A percentile compares a stretch with the other conserved stretches of the same genome.
Conservation (phyloP, 2,888 invertebrate genomes). For the Meiosimyza platycephala region DNA sequence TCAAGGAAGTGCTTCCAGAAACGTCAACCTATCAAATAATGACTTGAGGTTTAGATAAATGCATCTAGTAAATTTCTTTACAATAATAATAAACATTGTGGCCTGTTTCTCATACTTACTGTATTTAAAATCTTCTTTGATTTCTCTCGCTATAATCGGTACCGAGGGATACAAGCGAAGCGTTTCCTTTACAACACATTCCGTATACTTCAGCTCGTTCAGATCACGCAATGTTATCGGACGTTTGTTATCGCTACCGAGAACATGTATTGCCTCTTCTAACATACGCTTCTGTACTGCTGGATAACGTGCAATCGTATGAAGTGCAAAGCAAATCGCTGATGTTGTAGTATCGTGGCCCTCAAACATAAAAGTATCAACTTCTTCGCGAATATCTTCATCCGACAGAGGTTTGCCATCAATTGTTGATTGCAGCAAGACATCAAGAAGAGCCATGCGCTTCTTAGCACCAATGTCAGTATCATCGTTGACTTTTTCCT, state of each 20-base stretch:
- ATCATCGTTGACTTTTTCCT: constrained; percentile 42
- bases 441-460: constrained; percentile 75
- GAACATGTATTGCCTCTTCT: constrained; percentile 53
- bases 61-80: too few relatives aligned
- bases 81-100: too few relatives aligned
- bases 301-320: constrained; percentile 55
- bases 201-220: constrained; percentile 44
- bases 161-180: constrained; percentile 75
- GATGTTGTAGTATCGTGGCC: constrained; percentile 64
- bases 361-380: constrained; percentile 80
- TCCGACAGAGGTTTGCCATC: constrained; percentile 71
- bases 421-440: constrained; percentile 71
- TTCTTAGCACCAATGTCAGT: constrained; percentile 69
- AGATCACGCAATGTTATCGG: constrained; percentile 46
- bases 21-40: too few relatives aligned
- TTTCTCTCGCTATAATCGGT: constrained; percentile 48
- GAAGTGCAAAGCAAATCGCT: constrained; percentile 56
- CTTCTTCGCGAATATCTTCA: constrained; percentile 74
- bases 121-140: constrained; percentile 49
- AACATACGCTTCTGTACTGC: constrained; percentile 56
- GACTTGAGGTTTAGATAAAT: too few relatives aligned
- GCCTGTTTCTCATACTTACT: constrained; percentile 42
- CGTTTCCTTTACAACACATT: constrained; percentile 71
- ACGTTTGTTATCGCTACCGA: constrained; percentile 50
- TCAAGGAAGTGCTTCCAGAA: too few relatives aligned